These are phyloP conservation scores for Chitala chitala DNA, from an alignment of 2,113 vertebrate genomes.

Conservation along the genomic window DNA sequence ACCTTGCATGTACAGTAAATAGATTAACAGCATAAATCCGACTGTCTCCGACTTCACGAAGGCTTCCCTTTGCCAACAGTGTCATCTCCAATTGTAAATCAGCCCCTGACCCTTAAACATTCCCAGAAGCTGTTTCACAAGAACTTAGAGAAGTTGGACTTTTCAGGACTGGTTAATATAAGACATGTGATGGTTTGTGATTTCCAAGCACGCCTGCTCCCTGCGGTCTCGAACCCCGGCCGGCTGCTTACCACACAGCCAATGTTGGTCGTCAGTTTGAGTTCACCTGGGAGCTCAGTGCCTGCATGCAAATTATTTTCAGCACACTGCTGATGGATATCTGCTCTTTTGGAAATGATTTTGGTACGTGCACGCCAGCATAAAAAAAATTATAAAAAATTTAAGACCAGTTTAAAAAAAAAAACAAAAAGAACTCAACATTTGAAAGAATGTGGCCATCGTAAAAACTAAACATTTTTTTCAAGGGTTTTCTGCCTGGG, in stretches of 20 bases:
- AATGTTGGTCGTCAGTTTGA: neutral
- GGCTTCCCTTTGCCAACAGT: conserved; percentile 41
- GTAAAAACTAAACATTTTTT: too few relatives aligned
- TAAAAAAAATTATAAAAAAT: too few relatives aligned
- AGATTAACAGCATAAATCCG: conserved; percentile 45
- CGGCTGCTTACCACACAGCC: neutral
- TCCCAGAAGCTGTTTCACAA: conserved; percentile 33
- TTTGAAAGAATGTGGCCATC: too few relatives aligned
- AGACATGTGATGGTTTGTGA: conserved; percentile 51
- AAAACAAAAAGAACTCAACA: too few relatives aligned
- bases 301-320: neutral
- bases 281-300: neutral
- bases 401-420: too few relatives aligned
- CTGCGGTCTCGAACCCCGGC: conserved; percentile 10
- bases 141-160: conserved; percentile 38
- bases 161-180: conserved; percentile 47
- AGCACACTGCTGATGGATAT: too few relatives aligned
- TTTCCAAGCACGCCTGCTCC: conserved; percentile 22
- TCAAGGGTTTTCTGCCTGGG: too few relatives aligned
- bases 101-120: conserved; percentile 30
- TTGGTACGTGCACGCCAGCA: too few relatives aligned
- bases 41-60: conserved; percentile 40
- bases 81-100: conserved; percentile 52
- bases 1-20: conserved; percentile 28
- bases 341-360: too few relatives aligned